Base-by-base conservation (phyloP, 2,797 vertebrate species). In the Holocentrus rufus region DNA sequence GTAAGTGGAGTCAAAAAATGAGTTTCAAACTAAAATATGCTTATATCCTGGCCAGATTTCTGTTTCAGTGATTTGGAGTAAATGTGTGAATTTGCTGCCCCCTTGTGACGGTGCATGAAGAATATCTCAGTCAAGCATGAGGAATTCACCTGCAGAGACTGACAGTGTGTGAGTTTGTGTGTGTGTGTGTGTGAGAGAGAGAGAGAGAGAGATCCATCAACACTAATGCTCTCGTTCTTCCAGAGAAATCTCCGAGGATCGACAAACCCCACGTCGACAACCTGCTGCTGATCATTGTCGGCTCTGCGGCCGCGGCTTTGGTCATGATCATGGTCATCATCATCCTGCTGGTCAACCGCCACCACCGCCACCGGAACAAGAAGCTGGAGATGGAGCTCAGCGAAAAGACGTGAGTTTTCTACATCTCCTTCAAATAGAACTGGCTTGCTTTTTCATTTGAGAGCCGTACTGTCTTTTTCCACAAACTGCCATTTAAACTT, bases 381-480 rank as follows among this genome's bases (percentile, higher is more conserved):
- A 95, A 92, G 77, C 95, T 98, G 42, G 82, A 89, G 80, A 84
- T 14, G 77, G 77, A 90, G 58, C 92, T 95, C 23, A 94, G 70
- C 0, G 92, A 94, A 58, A 96, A 94, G 77, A 96, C 87, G 97
- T 97, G 88, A 95, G 96, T 46, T 3, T 31, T n/a, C 10, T 17
- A 22, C 11, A 11, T 63, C 65, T 57, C 20, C 30, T 59, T 31
- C 0, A 44, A 18, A 8, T 39, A 8, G 8, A 44, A 54, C 30
- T 31, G 30, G 3, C 7, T 31, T 31, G 3, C 7, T 31, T 31
- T 31, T 31, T 31, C 30, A 31, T 3, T 7, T 22, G 49, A 49
- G 1, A 56, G 61, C 30, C 57, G 13, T 3, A 4, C 31, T 65
- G 42, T 46, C 4, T 8, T 66, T 13, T 20, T 17, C 31, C 59